phyloP scores from a whole-genome alignment of 2,113 vertebrate genomes.

The Aphyosemion australe region DNA sequence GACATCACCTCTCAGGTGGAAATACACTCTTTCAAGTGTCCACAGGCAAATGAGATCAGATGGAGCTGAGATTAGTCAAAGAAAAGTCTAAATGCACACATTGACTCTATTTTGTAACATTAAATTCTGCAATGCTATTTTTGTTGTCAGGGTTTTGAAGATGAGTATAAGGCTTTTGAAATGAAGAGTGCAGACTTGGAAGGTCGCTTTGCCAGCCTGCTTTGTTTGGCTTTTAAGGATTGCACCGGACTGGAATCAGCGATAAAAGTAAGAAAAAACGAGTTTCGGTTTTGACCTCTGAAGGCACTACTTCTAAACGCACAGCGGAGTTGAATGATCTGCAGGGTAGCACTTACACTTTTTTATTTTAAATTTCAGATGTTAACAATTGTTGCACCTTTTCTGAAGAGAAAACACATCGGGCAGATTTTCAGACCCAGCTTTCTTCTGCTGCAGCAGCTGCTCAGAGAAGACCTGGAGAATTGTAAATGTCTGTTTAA shows the following conservation, averaged over 20 bases:
- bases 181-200: conserved; percentile 77
- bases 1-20: conserved; percentile 76
- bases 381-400: conserved; percentile 79
- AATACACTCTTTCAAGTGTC: neutral
- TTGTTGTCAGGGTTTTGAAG: conserved; percentile 77
- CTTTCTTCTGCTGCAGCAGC: conserved; percentile 75
- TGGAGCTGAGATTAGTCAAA: neutral
- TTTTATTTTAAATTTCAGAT: conserved; percentile 71
- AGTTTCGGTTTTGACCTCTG: neutral
- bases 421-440: conserved; percentile 81
- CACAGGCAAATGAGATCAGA: neutral
- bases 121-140: conserved; percentile 12
- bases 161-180: conserved; percentile 78
- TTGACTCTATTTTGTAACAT: neutral
- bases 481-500: conserved; percentile 77
- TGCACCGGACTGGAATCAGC: conserved; percentile 82
- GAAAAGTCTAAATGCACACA: neutral
- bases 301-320: neutral
- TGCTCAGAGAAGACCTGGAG: conserved; percentile 79
- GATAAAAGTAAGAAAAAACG: conserved; percentile 77
- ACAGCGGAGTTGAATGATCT: neutral
- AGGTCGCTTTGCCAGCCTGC: conserved; percentile 74
- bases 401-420: conserved; percentile 81
- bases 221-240: conserved; percentile 80
- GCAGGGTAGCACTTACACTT: neutral